A percentile compares a stretch with the other conserved stretches of the same genome.
Conservation (phyloP, 2,113 vertebrate species). For the Peromyscus californicus region DNA sequence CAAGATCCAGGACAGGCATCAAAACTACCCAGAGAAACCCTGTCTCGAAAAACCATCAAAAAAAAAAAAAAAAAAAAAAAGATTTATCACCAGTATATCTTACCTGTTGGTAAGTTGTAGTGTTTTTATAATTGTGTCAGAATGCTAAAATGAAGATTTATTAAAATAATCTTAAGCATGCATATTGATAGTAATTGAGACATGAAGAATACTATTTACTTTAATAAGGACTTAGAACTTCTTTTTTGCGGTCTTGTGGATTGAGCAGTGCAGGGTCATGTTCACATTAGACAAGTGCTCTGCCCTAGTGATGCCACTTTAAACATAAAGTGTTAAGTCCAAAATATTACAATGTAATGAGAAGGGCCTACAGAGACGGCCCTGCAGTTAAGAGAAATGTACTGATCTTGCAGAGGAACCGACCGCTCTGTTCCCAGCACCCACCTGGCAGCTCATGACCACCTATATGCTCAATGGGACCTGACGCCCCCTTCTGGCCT, state of each 20-base stretch:
- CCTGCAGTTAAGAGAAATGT: background rate
- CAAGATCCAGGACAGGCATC: too few relatives aligned
- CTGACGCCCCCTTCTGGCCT: background rate
- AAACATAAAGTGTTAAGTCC: background rate
- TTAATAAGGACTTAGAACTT: background rate
- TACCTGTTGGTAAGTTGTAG: background rate
- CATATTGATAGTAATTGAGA: background rate
- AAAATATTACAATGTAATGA: too few relatives aligned
- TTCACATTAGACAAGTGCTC: background rate
- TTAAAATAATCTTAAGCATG: constrained; percentile 43
- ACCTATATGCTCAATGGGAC: background rate
- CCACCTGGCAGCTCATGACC: background rate
- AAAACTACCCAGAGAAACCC: too few relatives aligned
- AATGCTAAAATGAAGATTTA: constrained; percentile 32
- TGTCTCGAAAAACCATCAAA: too few relatives aligned
- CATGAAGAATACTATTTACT: background rate
- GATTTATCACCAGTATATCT: background rate
- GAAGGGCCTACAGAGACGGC: background rate
- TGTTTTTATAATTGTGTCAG: background rate
- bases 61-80: background rate
- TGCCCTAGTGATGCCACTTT: background rate
- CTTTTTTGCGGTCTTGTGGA: background rate
- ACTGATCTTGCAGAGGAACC: background rate
- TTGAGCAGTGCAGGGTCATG: background rate
- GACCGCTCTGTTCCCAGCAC: background rate